Evolutionary conservation across 1,140 invertebrate species (phyloP).

Genomic region (Lasioglossum albipes): DNA sequence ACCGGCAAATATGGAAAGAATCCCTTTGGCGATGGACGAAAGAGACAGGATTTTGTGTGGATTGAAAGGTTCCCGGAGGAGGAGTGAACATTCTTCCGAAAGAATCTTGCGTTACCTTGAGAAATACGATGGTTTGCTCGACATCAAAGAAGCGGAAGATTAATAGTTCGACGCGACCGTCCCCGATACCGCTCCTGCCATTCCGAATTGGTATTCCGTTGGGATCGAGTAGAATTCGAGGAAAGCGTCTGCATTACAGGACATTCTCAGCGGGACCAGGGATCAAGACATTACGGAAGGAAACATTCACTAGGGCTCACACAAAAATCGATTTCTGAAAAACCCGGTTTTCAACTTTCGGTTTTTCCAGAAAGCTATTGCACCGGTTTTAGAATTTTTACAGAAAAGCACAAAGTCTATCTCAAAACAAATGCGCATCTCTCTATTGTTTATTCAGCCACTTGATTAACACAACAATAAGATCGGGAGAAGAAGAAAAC

Average conservation of each 20-base stretch:
- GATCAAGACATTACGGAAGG: neutral
- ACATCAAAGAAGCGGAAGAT: conserved; percentile 49
- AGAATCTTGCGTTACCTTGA: conserved; percentile 50
- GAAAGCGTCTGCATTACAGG: neutral
- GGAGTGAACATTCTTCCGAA: conserved; percentile 39
- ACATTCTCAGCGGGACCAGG: neutral
- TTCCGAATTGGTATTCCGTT: conserved; percentile 15
- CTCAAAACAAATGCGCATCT: too few relatives aligned
- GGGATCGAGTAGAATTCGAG: neutral
- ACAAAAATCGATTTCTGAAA: too few relatives aligned
- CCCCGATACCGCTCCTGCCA: neutral
- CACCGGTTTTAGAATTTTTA: too few relatives aligned
- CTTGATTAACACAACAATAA: too few relatives aligned
- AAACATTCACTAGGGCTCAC: neutral
- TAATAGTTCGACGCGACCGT: conserved; percentile 31
- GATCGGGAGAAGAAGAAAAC: neutral
- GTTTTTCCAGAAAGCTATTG: too few relatives aligned
- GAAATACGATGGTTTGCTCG: conserved; percentile 45
- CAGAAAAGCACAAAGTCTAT: too few relatives aligned
- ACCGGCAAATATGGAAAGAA: conserved; percentile 38
- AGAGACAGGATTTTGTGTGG: conserved; percentile 38
- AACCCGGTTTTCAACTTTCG: too few relatives aligned
- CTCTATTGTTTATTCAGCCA: too few relatives aligned
- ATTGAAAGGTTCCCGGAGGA: conserved; percentile 17
- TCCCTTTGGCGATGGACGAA: conserved; percentile 31